Percentiles rank a stretch among this genome's conserved stretches.
Evolutionary conservation across 2,797 vertebrate genomes (phyloP).

Genomic region (Sciurus vulgaris): DNA sequence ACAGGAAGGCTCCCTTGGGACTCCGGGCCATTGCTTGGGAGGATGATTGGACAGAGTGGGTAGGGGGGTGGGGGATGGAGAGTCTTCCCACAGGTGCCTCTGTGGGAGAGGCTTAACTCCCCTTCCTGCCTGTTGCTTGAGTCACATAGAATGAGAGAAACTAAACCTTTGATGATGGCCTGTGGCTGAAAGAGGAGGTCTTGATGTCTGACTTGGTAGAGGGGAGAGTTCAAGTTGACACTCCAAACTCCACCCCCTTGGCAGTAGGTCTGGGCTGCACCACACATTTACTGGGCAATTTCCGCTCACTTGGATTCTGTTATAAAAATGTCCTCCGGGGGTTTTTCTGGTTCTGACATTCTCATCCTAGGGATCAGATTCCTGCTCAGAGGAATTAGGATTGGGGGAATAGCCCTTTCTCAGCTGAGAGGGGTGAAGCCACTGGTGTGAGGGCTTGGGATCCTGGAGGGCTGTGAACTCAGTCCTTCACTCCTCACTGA

Average conservation of each 20-base stretch:
- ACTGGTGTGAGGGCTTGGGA: not conserved
- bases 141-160: not conserved
- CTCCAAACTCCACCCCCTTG: constrained; percentile 10
- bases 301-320: not conserved
- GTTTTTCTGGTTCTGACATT: not conserved
- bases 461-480: not conserved
- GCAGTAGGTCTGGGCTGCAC: not conserved
- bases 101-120: not conserved
- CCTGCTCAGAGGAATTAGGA: not conserved
- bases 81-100: not conserved
- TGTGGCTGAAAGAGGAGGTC: not conserved
- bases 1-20: not conserved
- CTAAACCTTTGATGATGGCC: not conserved
- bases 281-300: not conserved
- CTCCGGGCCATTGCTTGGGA: not conserved
- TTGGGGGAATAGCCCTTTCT: not conserved
- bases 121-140: not conserved
- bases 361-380: not conserved
- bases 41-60: not conserved
- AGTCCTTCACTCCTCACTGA: not conserved
- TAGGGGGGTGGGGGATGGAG: not conserved
- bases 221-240: constrained; percentile 6
- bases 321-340: not conserved
- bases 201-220: not conserved
- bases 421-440: not conserved